Evolutionary conservation across 2,797 vertebrate genomes (phyloP).

Genomic region (Siniperca undulata): DNA sequence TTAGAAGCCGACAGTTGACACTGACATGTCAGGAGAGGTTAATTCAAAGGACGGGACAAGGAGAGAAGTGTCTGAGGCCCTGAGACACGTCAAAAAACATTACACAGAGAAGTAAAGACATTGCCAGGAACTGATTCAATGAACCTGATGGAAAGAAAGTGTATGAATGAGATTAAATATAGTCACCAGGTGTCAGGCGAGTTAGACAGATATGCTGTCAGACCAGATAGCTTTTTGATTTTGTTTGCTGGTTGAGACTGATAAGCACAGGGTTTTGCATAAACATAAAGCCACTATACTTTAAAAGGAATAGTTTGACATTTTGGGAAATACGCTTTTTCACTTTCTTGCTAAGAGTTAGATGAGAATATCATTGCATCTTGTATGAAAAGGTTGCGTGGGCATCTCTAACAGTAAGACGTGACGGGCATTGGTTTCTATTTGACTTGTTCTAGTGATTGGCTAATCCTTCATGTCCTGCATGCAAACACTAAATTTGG

Average conservation of each 20-base stretch:
- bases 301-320: too few relatives aligned
- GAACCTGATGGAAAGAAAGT: background rate
- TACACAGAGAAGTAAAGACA: background rate
- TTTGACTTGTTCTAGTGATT: too few relatives aligned
- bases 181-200: too few relatives aligned
- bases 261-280: too few relatives aligned
- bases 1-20: slow-evolving; percentile 13
- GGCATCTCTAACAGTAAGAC: too few relatives aligned
- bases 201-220: background rate
- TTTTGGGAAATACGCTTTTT: too few relatives aligned
- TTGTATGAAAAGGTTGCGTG: too few relatives aligned
- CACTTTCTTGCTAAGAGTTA: too few relatives aligned
- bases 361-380: background rate
- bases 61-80: slow-evolving; percentile 6
- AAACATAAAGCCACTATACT: background rate
- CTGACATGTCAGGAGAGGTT: slow-evolving; percentile 11
- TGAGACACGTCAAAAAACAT: background rate
- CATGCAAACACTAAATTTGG: too few relatives aligned
- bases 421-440: too few relatives aligned
- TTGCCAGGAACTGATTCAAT: background rate
- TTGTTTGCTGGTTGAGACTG: background rate
- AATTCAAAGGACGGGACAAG: background rate
- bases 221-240: background rate
- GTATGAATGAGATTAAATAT: background rate
- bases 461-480: too few relatives aligned